phyloP scores from a whole-genome alignment of 2,797 vertebrate species.

The Girardinus metallicus region DNA sequence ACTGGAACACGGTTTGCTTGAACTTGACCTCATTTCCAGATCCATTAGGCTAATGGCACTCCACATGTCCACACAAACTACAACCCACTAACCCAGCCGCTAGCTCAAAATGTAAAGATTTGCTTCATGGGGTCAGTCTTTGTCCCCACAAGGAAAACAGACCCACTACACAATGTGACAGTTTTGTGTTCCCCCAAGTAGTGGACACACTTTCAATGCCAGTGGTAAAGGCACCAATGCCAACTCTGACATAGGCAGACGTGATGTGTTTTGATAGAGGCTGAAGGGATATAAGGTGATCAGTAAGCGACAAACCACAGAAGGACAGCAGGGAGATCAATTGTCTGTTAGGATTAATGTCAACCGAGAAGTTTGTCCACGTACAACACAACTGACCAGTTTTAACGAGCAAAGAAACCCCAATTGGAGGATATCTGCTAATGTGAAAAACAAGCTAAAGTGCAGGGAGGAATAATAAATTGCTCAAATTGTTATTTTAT shows the following conservation, averaged over 20 bases:
- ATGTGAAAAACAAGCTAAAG: background rate
- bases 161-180: background rate
- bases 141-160: no score
- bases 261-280: slow-evolving; percentile 54
- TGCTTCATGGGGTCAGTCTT: background rate
- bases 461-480: background rate
- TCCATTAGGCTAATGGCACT: background rate
- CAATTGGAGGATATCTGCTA: background rate
- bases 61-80: background rate
- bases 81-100: background rate
- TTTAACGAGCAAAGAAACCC: background rate
- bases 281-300: slow-evolving; percentile 33
- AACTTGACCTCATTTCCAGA: background rate
- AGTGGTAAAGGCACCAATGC: slow-evolving; percentile 33
- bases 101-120: background rate
- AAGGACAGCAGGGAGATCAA: slow-evolving; percentile 18
- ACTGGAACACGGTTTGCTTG: background rate
- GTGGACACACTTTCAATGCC: slow-evolving; percentile 12
- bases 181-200: background rate
- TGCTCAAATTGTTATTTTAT: no score
- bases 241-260: slow-evolving; percentile 29
- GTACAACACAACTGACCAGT: slow-evolving; percentile 4
- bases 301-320: slow-evolving; percentile 7
- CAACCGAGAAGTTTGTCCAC: background rate
- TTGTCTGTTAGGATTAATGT: slow-evolving; percentile 36